These are phyloP conservation scores for Nasua narica DNA, from an alignment of 2,797 vertebrate species.

Conservation along the genomic window DNA sequence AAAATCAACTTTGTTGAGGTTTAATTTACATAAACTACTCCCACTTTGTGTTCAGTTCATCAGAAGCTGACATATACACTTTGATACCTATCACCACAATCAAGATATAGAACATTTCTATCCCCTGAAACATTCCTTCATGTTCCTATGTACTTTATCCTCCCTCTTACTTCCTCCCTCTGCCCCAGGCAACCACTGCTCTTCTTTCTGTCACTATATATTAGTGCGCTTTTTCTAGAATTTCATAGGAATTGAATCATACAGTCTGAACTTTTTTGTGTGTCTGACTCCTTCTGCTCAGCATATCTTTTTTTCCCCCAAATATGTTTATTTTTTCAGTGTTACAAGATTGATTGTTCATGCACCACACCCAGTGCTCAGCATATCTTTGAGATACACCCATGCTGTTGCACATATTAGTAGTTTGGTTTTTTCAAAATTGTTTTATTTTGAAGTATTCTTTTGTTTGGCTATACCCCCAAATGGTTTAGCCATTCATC, in stretches of 20 bases:
- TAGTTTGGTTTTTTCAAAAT: neutral
- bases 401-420: neutral
- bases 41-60: neutral
- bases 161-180: neutral
- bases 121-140: neutral
- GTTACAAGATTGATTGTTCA: too few relatives aligned
- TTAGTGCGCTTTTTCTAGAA: neutral
- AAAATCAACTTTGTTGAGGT: neutral
- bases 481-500: neutral
- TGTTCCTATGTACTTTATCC: neutral
- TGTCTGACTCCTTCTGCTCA: neutral
- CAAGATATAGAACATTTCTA: neutral
- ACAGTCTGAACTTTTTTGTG: neutral
- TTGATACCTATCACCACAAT: neutral
- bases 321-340: too few relatives aligned
- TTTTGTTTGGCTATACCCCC: neutral
- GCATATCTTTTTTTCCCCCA: neutral
- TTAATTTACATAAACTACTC: neutral
- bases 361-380: too few relatives aligned
- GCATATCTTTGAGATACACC: neutral
- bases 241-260: neutral
- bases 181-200: neutral
- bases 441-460: neutral
- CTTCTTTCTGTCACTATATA: neutral
- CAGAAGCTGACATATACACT: neutral